These are phyloP conservation scores for Apostichopus californicus DNA, from an alignment of 35 echinoderm and acorn worm genomes.

Conservation along the genomic window DNA sequence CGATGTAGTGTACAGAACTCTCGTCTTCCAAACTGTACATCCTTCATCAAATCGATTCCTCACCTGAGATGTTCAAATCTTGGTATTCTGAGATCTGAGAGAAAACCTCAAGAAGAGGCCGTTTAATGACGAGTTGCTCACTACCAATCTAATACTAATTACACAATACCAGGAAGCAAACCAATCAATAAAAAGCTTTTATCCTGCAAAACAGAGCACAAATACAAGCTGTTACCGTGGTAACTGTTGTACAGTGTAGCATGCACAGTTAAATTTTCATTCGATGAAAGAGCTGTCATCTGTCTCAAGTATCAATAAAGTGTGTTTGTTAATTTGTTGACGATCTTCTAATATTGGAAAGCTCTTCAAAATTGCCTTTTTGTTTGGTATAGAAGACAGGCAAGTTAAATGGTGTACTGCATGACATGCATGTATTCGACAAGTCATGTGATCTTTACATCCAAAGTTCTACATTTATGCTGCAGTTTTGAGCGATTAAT, in stretches of 20 bases:
- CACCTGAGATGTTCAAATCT: no score
- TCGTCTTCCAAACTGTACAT: no score
- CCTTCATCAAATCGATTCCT: no score
- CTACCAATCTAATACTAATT: background rate
- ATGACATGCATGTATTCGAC: no score
- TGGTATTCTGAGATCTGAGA: background rate
- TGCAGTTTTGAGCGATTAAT: no score
- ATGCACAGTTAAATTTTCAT: background rate
- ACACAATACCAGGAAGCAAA: background rate
- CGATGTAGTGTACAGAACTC: no score
- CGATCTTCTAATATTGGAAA: background rate
- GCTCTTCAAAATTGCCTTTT: no score
- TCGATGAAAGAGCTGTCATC: background rate
- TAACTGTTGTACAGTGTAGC: background rate
- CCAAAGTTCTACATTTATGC: no score
- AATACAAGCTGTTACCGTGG: background rate
- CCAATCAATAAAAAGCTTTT: constrained; percentile 5
- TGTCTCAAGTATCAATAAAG: background rate
- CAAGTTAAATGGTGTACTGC: no score
- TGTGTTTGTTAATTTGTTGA: background rate
- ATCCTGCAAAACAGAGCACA: background rate
- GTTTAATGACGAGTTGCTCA: background rate
- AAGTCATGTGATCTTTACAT: no score
- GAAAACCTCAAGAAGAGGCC: background rate
- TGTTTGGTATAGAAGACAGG: no score